Percentiles rank a stretch among this genome's conserved stretches.
These are phyloP conservation scores for Nasua narica DNA, from an alignment of 2,797 vertebrate species.

Conservation along the genomic window DNA sequence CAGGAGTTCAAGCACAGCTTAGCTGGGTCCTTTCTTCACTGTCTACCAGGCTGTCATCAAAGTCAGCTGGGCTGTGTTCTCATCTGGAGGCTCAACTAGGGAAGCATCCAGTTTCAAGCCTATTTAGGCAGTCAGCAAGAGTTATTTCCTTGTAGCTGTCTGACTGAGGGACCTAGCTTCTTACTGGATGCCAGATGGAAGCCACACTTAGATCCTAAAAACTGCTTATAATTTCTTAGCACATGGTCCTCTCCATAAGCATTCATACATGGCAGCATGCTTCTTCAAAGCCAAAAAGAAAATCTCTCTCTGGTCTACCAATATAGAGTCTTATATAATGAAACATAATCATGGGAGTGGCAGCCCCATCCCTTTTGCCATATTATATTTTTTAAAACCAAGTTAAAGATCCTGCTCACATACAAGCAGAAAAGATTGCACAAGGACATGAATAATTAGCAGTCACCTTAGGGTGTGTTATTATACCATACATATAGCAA, in stretches of 20 bases:
- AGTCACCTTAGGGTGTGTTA: not conserved
- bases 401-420: not conserved
- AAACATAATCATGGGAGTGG: not conserved
- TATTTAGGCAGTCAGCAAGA: not conserved
- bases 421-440: not conserved
- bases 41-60: not conserved
- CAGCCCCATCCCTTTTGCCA: not conserved
- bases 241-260: not conserved
- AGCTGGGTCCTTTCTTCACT: not conserved
- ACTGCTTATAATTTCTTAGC: not conserved
- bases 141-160: not conserved
- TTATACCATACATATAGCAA: not conserved
- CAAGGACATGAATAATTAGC: not conserved
- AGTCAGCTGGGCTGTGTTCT: not conserved
- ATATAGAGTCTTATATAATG: not conserved
- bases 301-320: not conserved
- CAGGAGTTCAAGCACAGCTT: not conserved
- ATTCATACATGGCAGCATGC: not conserved
- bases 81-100: no score
- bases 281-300: not conserved
- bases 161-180: not conserved
- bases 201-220: not conserved
- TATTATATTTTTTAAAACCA: not conserved
- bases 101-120: not conserved
- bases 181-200: not conserved